phyloP scores from a whole-genome alignment of 2,888 invertebrate species.

The Heteromyza rotundicornis region DNA sequence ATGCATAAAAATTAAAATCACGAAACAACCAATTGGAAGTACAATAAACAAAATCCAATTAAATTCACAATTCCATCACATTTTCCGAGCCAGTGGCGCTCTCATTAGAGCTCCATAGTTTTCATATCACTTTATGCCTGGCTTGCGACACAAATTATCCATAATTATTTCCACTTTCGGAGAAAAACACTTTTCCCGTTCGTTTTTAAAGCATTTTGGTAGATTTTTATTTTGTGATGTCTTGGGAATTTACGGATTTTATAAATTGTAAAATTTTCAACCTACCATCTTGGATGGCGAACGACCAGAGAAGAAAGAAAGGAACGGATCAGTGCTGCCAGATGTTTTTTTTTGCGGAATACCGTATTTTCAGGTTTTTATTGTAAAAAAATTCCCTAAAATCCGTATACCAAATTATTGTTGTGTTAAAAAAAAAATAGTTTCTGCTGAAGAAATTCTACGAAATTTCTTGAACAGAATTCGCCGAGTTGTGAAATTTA shows the following conservation, averaged over 20 bases:
- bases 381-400: too few relatives aligned
- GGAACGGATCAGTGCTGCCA: constrained; percentile 30
- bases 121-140: neutral
- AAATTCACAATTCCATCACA: neutral
- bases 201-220: constrained; percentile 7
- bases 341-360: too few relatives aligned
- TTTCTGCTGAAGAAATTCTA: too few relatives aligned
- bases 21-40: neutral
- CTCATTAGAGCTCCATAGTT: too few relatives aligned
- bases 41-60: neutral
- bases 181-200: neutral
- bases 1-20: neutral
- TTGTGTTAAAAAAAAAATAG: too few relatives aligned
- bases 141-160: neutral
- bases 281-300: constrained; percentile 61
- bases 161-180: neutral
- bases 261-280: constrained; percentile 33
- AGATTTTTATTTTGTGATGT: constrained; percentile 42
- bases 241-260: constrained; percentile 48
- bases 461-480: too few relatives aligned
- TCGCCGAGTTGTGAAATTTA: too few relatives aligned
- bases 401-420: too few relatives aligned
- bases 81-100: too few relatives aligned
- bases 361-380: too few relatives aligned
- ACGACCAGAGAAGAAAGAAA: constrained; percentile 59